These are phyloP conservation scores for Epizoanthus ramosus DNA, from an alignment of 92 coral and sea anemone species.

Conservation along the genomic window DNA sequence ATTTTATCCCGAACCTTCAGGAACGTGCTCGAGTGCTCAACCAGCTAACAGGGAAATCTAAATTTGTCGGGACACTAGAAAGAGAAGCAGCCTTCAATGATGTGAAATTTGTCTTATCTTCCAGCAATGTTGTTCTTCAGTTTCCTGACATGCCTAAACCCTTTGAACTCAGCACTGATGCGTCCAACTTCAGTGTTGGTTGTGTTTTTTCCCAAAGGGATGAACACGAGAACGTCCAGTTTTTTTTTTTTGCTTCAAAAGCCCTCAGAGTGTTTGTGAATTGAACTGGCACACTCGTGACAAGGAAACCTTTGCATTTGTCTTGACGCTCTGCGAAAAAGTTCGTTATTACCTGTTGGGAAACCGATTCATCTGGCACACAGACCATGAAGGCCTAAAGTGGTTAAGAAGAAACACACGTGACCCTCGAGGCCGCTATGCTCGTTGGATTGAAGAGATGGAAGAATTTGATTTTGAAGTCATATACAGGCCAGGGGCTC, in stretches of 20 bases:
- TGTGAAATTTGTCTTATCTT: conserved; percentile 55
- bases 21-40: conserved; percentile 46
- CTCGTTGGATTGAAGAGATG: conserved; percentile 49
- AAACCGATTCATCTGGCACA: conserved; percentile 40
- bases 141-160: conserved; percentile 57
- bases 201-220: conserved; percentile 58
- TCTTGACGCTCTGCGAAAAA: conserved; percentile 46
- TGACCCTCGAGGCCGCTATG: conserved; percentile 63
- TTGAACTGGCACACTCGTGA: conserved; percentile 57
- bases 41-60: conserved; percentile 53
- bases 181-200: conserved; percentile 60
- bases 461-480: conserved; percentile 53
- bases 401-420: conserved; percentile 47
- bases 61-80: conserved; percentile 49
- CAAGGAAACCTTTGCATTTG: conserved; percentile 53
- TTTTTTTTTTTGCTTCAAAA: conserved; percentile 52
- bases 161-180: conserved; percentile 65
- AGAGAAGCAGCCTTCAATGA: conserved; percentile 61
- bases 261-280: conserved; percentile 49
- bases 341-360: conserved; percentile 52
- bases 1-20: conserved; percentile 56
- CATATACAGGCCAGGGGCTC: conserved; percentile 40
- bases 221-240: conserved; percentile 44
- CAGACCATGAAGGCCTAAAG: conserved; percentile 44
- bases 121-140: conserved; percentile 50